These are phyloP conservation scores for Lates japonicus DNA, from an alignment of 2,797 vertebrate genomes.

Conservation along the genomic window DNA sequence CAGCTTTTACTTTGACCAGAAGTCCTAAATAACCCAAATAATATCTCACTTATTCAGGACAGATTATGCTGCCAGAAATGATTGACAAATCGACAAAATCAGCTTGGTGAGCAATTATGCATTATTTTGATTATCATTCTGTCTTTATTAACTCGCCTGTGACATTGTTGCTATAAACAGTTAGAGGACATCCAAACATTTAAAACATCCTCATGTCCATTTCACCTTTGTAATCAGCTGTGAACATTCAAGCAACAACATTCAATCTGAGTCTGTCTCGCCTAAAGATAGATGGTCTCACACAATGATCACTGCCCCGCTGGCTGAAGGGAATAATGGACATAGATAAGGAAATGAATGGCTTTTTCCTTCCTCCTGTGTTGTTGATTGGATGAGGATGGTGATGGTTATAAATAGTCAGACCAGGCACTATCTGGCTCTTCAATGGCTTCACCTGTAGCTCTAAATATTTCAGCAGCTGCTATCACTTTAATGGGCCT, in stretches of 20 bases:
- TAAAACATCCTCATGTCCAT: not conserved
- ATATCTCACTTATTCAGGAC: not conserved
- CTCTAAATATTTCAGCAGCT: constrained; percentile 76
- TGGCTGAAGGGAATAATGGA: constrained; percentile 19
- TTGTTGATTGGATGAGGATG: constrained; percentile 28
- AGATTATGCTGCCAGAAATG: not conserved
- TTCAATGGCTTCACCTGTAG: constrained; percentile 58
- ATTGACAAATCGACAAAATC: too few relatives aligned
- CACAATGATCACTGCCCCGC: not conserved
- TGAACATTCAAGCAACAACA: not conserved
- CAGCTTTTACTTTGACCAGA: not conserved
- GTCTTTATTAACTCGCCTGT: not conserved
- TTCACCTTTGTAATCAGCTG: not conserved
- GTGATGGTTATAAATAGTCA: constrained; percentile 44
- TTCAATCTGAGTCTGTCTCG: constrained; percentile 12
- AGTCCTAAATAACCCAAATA: not conserved
- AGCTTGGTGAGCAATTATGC: not conserved
- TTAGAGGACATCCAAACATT: not conserved
- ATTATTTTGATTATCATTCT: not conserved
- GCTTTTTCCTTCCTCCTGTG: constrained; percentile 30
- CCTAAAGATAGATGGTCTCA: constrained; percentile 5
- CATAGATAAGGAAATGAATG: constrained; percentile 45
- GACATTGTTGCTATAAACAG: not conserved
- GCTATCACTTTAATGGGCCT: constrained; percentile 66
- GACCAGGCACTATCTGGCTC: constrained; percentile 36